Base-by-base conservation (phyloP, 2,888 invertebrate genomes). In the Rhimphoctona megacephalus region DNA sequence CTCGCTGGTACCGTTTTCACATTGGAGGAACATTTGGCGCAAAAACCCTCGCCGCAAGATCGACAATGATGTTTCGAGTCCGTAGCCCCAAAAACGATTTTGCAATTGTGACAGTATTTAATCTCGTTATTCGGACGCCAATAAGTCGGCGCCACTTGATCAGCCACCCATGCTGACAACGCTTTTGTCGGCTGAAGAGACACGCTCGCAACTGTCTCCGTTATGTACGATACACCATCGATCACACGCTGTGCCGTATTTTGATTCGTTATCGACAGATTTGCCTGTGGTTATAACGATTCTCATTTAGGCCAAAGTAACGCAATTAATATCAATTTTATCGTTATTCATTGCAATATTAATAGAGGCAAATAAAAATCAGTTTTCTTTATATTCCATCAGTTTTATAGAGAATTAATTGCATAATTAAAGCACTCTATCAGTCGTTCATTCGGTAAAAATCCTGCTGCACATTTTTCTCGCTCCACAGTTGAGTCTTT, bases 71-170 rank as follows among this genome's bases (percentile, higher is more conserved):
- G 97, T 90, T 97, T 97, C 25, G 95, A 95, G 36, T 95, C 95
- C 57, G 95, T 95, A 73, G 94, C 92, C 76, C 95, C 94, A 91
- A 97, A 97, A 70, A 94, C 93, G 77, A 93, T 94, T 90, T 96
- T 95, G 93, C 97, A 98, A 74, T 95, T 95, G 89, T 95, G 94
- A 92, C 98, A 98, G 88, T 96, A 93, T 91, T 95, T 96, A 86
- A 97, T 97, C 92, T 97, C 96, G 88, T 96, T 95, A 93, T 98
- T 97, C 11, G 97, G 97, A 82, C 96, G 95, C 98, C 98, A 98
- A 94, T 98, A 98, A 54, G 96, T 95, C 0, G 98, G 98, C 19
- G 97, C 97, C 43, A 97, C 96, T 92, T 96, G 96, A 93, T 97
- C 97, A 1, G 97, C 96, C n/a, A 97, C 95, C 96, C 97, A 97